Evolutionary conservation across 2,888 invertebrate genomes (phyloP).

Genomic region (Microctonus aethiopoides): DNA sequence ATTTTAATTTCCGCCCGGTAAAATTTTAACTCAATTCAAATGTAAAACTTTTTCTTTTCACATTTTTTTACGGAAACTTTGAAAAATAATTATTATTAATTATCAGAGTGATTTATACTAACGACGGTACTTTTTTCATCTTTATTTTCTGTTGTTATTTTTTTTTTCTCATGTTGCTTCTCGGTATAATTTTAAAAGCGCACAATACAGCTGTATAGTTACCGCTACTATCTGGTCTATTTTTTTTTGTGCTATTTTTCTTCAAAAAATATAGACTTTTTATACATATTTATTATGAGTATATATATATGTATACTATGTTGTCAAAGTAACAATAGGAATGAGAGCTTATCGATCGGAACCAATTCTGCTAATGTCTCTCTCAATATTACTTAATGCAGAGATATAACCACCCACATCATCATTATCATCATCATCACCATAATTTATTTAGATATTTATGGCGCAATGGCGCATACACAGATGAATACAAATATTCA

Average conservation of each 20-base stretch:
- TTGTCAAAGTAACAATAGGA: slow-evolving; percentile 4
- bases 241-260: not conserved
- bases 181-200: not conserved
- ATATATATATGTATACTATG: not conserved
- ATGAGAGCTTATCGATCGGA: slow-evolving; percentile 26
- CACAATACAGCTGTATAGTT: not conserved
- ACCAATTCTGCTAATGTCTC: slow-evolving; percentile 30
- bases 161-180: not conserved
- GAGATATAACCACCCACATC: no score
- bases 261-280: not conserved
- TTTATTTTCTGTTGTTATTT: not conserved
- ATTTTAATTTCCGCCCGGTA: not conserved
- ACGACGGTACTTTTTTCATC: not conserved
- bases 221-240: not conserved
- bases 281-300: not conserved
- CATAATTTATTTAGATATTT: no score
- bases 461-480: no score
- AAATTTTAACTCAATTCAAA: not conserved
- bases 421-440: not conserved
- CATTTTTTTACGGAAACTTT: not conserved
- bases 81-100: not conserved
- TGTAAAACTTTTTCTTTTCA: not conserved
- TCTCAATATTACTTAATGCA: slow-evolving; percentile 26
- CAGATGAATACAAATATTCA: no score
- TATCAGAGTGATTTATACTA: not conserved